Conservation (phyloP, 2,797 vertebrate species). For the Chelonia mydas region DNA sequence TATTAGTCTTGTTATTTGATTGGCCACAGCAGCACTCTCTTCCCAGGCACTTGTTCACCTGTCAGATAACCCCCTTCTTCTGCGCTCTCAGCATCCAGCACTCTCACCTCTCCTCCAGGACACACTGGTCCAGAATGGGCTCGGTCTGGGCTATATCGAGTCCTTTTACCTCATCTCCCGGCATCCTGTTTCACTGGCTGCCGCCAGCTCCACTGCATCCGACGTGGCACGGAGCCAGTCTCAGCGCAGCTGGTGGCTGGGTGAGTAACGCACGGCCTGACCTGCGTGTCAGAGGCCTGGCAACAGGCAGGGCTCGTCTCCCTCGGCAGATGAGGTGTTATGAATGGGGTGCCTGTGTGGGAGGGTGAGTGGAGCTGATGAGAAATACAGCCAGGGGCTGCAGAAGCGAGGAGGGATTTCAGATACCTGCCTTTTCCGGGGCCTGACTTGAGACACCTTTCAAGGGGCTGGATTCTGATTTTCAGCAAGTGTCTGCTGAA, state of each 20-base stretch:
- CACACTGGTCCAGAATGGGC: neutral
- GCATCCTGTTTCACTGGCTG: conserved; percentile 33
- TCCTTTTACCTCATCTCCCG: neutral
- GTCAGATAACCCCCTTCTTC: neutral
- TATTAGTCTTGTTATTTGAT: neutral
- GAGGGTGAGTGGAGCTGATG: neutral
- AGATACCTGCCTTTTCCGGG: neutral
- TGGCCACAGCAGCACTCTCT: neutral
- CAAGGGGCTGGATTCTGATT: neutral
- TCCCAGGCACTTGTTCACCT: fast-evolving
- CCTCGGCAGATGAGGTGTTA: neutral
- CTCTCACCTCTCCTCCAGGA: neutral
- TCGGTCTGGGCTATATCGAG: neutral
- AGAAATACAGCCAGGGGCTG: neutral
- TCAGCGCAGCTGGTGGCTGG: conserved; percentile 2
- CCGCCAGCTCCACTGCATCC: neutral
- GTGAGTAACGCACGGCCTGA: conserved; percentile 24
- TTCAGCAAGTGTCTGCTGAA: neutral
- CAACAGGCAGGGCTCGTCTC: conserved; percentile 19
- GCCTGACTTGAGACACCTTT: neutral
- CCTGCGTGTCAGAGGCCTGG: conserved; percentile 17
- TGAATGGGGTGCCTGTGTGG: neutral
- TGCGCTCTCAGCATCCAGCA: neutral
- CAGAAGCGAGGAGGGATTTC: neutral
- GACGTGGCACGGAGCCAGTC: neutral